Conservation (phyloP, 2,113 vertebrate species). For the cattle (Bos taurus) region DNA sequence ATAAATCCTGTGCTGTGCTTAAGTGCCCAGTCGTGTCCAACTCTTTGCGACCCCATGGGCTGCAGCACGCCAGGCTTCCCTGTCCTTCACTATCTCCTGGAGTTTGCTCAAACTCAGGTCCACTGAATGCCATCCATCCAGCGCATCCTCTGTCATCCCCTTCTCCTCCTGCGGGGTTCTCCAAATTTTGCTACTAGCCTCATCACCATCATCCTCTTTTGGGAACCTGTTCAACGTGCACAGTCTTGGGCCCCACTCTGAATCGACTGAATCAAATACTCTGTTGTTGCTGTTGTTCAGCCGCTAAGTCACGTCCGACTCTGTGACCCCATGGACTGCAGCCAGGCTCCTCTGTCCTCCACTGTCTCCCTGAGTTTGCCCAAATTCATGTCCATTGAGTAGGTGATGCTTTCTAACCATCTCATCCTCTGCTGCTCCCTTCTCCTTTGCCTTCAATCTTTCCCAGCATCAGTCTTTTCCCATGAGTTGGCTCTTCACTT, state of each 20-base stretch:
- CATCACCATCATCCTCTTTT: background rate
- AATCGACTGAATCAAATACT: background rate
- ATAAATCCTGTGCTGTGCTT: background rate
- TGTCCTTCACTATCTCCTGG: background rate
- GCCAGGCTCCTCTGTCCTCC: background rate
- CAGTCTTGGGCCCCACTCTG: background rate
- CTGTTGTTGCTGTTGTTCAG: background rate
- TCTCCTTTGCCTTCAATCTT: background rate
- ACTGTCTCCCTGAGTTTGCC: background rate
- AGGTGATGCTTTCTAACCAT: background rate
- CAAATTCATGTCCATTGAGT: background rate
- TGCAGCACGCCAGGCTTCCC: background rate
- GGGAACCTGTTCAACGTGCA: background rate
- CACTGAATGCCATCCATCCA: background rate
- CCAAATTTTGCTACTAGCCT: background rate
- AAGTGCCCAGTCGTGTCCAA: rapidly evolving
- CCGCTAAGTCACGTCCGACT: background rate
- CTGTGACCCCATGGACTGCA: background rate
- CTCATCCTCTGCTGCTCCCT: background rate
- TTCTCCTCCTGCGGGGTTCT: background rate
- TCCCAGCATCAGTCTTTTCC: background rate
- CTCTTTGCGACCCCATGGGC: background rate
- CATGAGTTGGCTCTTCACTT: background rate
- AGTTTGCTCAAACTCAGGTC: background rate
- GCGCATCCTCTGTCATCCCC: background rate